Evolutionary conservation across 1,140 invertebrate genomes (phyloP), one percentile per base, ranked within the genome.

Genomic region (Panulirus ornatus): DNA sequence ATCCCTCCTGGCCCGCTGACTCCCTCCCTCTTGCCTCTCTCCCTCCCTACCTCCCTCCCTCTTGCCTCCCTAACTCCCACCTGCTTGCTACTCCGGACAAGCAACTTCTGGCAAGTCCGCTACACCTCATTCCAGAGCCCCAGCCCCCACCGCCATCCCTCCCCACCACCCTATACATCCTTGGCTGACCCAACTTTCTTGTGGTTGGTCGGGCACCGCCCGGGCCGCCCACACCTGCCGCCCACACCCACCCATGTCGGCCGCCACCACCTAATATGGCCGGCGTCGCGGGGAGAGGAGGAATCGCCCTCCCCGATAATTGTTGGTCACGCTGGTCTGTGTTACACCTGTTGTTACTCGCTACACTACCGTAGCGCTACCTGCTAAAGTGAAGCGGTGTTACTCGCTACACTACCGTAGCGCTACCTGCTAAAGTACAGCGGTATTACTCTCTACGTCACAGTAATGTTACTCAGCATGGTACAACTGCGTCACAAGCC

Each of bases 151-250:
- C 38, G 2, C 22, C 73, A 5, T 16, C 73, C 19, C 73, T 38
- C 71, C 70, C 70, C 11, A 44, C n/a, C 54, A 47, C 2, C 19
- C 81, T 70, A 63, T 58, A 83, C 81, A 83, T 83, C 81, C 81
- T 83, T 83, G 81, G 40, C 54, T 70, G 81, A 83, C 58, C 81
- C 44, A 83, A 83, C 81, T 83, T 83, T 83, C 58, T 66, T 83
- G 81, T 34, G 54, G 54, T 66, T 83, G 58, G 81, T 58, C 81
- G 51, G 81, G 51, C 66, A 58, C 51, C 51, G 51, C 81, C 51
- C 81, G 11, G 27, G 3, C 81, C 51, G 81, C 81, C 81, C 81
- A 83, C 81, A 40, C 30, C 81, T 34, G 81, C 81, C 81, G 81
- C 81, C 81, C 81, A 79, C 76, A 79, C 42, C 76, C 76, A 79